Base-by-base conservation (phyloP, 2,888 invertebrate genomes). In the Watsonalla binaria region DNA sequence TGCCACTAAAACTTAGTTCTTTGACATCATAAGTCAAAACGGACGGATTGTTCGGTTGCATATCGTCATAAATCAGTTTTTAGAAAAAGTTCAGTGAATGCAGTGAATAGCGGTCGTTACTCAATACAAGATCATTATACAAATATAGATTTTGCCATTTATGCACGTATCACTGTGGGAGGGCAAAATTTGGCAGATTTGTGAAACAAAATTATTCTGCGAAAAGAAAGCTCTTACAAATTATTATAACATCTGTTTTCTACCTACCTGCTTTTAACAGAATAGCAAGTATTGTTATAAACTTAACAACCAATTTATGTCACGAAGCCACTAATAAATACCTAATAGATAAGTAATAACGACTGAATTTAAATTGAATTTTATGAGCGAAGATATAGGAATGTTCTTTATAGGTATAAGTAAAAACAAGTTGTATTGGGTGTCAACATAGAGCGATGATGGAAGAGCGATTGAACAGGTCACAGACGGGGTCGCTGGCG, bases 111-210 rank as follows among this genome's bases (percentile, higher is more conserved):
- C 66, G 72, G 72, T 81, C 74, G 79, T 84, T 84, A 84, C 83
- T 87, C 86, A 87, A 90, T 88, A 82, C 82, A 74, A 76, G 78
- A 80, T 89, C 89, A 86, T 90, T 90, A 90, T 84, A 89, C 89
- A 90, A 90, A 90, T 89, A 90, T 90, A 86, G 87, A 85, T 86
- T 88, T 80, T 82, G 81, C 67, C 83, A 78, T 83, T 88, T 84
- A 77, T 88, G 81, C 88, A 88, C 90, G 88, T 86, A 78, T 73
- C 82, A 76, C 86, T 75, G 87, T 90, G 87, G 88, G 90, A 84
- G 88, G 90, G 79, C 72, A 65, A 72, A 75, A 74, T 68, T 77
- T 81, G 81, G 80, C 82, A 73, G 84, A 77, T 68, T 68, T 68
- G 74, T 73, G 65, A 74, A 70, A 62, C 61, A 64, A 58, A 66